Percentiles rank a stretch among this genome's conserved stretches.
These are phyloP conservation scores for Nautilus pompilius DNA, from an alignment of 1,140 invertebrate species.

Conservation along the genomic window DNA sequence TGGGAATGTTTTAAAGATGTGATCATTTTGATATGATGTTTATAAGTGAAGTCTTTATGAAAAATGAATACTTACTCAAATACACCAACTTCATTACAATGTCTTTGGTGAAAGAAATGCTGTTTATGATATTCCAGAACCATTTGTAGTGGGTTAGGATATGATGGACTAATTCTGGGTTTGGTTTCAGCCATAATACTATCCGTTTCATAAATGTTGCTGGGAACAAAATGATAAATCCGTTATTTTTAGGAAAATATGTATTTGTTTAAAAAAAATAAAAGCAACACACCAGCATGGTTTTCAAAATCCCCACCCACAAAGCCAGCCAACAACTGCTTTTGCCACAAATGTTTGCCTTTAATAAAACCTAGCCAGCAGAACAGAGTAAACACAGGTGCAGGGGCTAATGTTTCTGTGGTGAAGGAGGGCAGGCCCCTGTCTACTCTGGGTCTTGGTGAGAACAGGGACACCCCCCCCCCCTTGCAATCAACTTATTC, in stretches of 20 bases:
- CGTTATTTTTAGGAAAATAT: no score
- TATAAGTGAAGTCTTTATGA: neutral
- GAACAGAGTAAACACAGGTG: neutral
- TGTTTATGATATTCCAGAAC: slow-evolving; percentile 48
- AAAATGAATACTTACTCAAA: slow-evolving; percentile 36
- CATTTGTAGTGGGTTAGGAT: slow-evolving; percentile 35
- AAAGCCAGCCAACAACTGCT: neutral
- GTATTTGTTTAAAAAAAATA: no score
- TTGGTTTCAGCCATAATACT: slow-evolving; percentile 34
- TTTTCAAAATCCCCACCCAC: neutral
- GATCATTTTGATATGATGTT: neutral
- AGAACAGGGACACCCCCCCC: no score
- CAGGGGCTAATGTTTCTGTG: no score
- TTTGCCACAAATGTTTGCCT: neutral
- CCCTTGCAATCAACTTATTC: no score
- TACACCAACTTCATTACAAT: slow-evolving; percentile 46
- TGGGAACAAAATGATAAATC: slow-evolving; percentile 15
- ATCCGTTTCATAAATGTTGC: slow-evolving; percentile 38
- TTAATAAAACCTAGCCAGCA: neutral
- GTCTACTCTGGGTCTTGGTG: no score
- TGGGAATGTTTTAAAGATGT: neutral
- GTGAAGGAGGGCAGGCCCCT: no score
- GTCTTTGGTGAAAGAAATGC: slow-evolving; percentile 30
- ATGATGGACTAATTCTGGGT: slow-evolving; percentile 33
- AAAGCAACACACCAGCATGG: no score